phyloP scores from a whole-genome alignment of 2,113 vertebrate genomes.

The Mystacornis crossleyi region DNA sequence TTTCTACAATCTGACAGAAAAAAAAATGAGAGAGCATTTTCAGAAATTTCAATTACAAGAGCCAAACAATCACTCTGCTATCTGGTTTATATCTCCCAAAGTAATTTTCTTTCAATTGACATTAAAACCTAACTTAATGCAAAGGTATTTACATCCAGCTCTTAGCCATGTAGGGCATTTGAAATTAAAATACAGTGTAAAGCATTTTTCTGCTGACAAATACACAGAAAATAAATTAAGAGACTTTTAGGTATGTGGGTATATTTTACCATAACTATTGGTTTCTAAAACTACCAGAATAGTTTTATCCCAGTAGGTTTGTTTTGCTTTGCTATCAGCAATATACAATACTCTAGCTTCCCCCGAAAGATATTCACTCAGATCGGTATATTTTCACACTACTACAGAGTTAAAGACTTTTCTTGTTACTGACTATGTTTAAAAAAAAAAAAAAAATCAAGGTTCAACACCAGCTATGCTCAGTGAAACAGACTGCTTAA shows the following conservation, averaged over 20 bases:
- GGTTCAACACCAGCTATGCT: neutral
- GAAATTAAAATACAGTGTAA: neutral
- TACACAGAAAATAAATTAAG: neutral
- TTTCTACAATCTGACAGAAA: neutral
- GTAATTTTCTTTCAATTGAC: neutral
- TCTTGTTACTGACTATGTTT: neutral
- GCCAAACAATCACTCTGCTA: neutral
- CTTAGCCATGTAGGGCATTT: neutral
- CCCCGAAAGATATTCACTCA: neutral
- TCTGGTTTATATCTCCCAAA: neutral
- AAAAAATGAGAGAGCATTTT: neutral
- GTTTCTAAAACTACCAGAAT: slow-evolving; percentile 15
- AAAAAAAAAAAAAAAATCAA: neutral
- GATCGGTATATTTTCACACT: slow-evolving; percentile 14
- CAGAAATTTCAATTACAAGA: neutral
- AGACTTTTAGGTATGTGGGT: neutral
- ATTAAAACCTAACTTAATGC: neutral
- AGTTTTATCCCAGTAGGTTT: slow-evolving; percentile 33
- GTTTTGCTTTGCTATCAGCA: slow-evolving; percentile 13
- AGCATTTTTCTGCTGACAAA: neutral
- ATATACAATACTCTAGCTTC: neutral
- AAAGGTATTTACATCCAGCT: neutral
- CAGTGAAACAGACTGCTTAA: neutral
- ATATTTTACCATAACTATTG: slow-evolving; percentile 4
- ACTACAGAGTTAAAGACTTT: neutral